phyloP scores from a whole-genome alignment of 1,140 invertebrate species.

The Oryzaephilus surinamensis region DNA sequence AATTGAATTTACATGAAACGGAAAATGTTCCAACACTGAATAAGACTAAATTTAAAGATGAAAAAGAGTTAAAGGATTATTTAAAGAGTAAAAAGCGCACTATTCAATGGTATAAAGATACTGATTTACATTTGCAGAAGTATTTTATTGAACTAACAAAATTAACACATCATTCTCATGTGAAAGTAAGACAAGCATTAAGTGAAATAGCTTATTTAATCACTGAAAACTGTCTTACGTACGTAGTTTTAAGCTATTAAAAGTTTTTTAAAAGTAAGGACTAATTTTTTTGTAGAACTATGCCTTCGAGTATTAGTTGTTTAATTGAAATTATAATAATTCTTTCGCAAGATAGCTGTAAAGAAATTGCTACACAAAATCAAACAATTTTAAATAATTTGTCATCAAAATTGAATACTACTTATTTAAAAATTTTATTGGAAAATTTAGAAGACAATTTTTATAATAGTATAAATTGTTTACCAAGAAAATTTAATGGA shows the following conservation, averaged over 20 bases:
- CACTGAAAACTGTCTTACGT: constrained; percentile 42
- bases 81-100: constrained; percentile 38
- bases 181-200: constrained; percentile 45
- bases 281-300: too few species aligned
- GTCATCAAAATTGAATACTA: constrained; percentile 31
- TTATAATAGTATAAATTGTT: constrained; percentile 40
- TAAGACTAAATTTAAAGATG: constrained; percentile 18
- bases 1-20: constrained; percentile 17
- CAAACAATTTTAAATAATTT: constrained; percentile 23
- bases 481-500: constrained; percentile 48
- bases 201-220: constrained; percentile 39
- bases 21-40: constrained; percentile 5
- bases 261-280: too few species aligned
- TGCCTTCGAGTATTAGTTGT: too few species aligned
- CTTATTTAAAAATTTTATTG: constrained; percentile 34
- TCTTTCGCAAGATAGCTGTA: constrained; percentile 45
- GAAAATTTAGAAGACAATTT: constrained; percentile 49
- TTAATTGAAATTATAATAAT: constrained; percentile 47
- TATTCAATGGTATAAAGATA: constrained; percentile 45
- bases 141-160: constrained; percentile 40
- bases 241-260: too few species aligned
- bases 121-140: constrained; percentile 42
- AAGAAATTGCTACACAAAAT: constrained; percentile 33
- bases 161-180: constrained; percentile 43
- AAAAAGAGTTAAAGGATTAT: constrained; percentile 34